Base-by-base conservation (phyloP, 37 sponge, comb jelly and placozoan species). In the Chondrilla cf. caribensis region DNA sequence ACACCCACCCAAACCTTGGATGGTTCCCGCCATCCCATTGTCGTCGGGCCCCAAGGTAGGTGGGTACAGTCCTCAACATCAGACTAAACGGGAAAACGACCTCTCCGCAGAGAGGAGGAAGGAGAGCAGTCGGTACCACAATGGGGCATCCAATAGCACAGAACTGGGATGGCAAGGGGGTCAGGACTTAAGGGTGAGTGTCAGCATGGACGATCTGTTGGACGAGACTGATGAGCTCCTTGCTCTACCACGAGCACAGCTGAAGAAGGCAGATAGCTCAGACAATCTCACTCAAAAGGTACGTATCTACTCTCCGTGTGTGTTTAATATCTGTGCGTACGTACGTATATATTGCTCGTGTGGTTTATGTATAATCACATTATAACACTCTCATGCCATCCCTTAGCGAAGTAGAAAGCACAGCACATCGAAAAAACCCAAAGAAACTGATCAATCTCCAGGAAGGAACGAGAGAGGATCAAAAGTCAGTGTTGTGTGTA, bases 1-100 rank as follows among this genome's bases (percentile, higher is more conserved):
- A 3, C 24, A 18, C 38, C 24, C 76, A 43, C 76, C 76, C 21
- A 73, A 73, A 22, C 76, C 76, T 39, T 73, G 76, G 76, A 73
- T 73, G 76, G 76, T 73, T 3, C 76, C 76, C 1, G 44, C 76
- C 24, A 73, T 73, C 2, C 44, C 44, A 17, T 19, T 73, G 43
- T 2, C 76, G 40, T 1, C 76, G 24, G 76, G 44, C 1, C 44
- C 76, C 44, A 36, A 39, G 24, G 25, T 39, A 18, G 42, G 18
- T 6, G 44, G 76, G n/a, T 73, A 39, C 41, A 43, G 68, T 28
- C 31, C 35, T 3, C 31, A 33, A 1, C 31, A 17, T 4, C 31
- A 28, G 17, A 28, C 31, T 1, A 67, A 73, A 39, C 24, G 6
- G 43, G 43, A 40, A 15, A 39, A 4, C 0, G 22, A 62, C 29